Conservation (phyloP, 2,797 vertebrate species). For the Chlorospingus semifuscus region DNA sequence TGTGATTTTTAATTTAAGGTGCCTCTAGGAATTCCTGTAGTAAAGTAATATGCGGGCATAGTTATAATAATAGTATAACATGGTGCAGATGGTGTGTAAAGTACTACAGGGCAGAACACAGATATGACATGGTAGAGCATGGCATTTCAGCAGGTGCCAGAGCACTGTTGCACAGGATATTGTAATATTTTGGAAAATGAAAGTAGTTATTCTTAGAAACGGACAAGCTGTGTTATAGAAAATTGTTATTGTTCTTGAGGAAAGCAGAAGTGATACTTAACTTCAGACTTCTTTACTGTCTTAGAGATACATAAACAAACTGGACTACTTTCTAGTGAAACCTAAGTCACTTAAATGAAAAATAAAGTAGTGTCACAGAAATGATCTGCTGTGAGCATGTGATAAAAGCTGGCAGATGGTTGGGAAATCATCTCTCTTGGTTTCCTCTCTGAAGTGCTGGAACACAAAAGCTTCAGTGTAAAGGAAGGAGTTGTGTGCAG, state of each 20-base stretch:
- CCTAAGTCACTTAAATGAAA: not conserved
- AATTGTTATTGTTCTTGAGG: not conserved
- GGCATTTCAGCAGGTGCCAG: not conserved
- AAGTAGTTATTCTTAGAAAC: slow-evolving; percentile 1
- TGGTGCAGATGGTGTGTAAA: not conserved
- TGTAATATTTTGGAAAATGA: not conserved
- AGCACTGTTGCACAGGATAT: not conserved
- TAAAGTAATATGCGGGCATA: not conserved
- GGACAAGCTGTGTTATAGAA: not conserved
- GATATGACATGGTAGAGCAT: not conserved
- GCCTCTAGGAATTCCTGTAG: not conserved
- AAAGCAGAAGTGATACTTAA: slow-evolving; percentile 57
- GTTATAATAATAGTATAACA: not conserved
- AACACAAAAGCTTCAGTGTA: not conserved
- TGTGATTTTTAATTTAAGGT: not conserved
- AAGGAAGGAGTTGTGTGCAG: not conserved
- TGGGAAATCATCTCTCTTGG: not conserved
- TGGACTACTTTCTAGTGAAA: slow-evolving; percentile 29
- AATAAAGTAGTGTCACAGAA: not conserved
- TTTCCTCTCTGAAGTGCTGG: not conserved
- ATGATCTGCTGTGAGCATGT: not conserved
- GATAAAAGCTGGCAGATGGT: not conserved
- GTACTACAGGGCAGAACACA: not conserved
- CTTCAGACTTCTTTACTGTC: not conserved
- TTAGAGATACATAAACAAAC: not conserved